Evolutionary conservation across 1,140 invertebrate species (phyloP).

Genomic region (Linepithema humile): DNA sequence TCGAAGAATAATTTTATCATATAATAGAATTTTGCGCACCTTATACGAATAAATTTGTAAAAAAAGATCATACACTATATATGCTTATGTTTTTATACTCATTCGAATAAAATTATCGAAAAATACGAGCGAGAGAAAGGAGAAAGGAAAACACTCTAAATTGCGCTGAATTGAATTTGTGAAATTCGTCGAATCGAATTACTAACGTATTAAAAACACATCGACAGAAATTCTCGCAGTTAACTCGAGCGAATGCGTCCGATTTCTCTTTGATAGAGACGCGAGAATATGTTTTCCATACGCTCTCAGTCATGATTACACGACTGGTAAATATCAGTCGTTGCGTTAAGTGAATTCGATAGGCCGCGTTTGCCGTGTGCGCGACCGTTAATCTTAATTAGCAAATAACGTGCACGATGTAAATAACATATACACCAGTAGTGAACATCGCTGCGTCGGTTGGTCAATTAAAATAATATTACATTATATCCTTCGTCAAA

Average conservation of each 20-base stretch:
- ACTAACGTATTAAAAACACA: constrained; percentile 18
- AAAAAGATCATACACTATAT: too few relatives aligned
- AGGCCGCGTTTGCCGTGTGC: constrained; percentile 3
- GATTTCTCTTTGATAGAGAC: constrained; percentile 23
- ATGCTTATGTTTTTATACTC: too few relatives aligned
- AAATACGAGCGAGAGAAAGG: neutral
- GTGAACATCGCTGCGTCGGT: neutral
- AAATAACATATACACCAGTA: constrained; percentile 21
- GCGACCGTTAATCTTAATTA: constrained; percentile 50
- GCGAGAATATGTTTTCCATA: constrained; percentile 21
- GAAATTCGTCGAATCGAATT: constrained; percentile 18
- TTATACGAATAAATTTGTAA: too few relatives aligned
- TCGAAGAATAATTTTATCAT: constrained; percentile 17
- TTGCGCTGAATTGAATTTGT: neutral
- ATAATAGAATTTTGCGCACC: too few relatives aligned
- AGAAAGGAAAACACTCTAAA: neutral
- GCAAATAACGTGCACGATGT: constrained; percentile 23
- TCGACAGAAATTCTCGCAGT: constrained; percentile 18
- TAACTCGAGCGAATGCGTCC: neutral
- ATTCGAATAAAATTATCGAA: neutral
- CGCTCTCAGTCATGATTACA: constrained; percentile 9
- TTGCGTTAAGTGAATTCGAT: constrained; percentile 41
- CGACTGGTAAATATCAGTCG: constrained; percentile 11
- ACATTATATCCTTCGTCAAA: constrained; percentile 27
- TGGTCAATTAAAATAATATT: constrained; percentile 51